A percentile compares a stretch with the other conserved stretches of the same genome.
phyloP scores from a whole-genome alignment of 2,797 vertebrate genomes.

The Tamandua tetradactyla region DNA sequence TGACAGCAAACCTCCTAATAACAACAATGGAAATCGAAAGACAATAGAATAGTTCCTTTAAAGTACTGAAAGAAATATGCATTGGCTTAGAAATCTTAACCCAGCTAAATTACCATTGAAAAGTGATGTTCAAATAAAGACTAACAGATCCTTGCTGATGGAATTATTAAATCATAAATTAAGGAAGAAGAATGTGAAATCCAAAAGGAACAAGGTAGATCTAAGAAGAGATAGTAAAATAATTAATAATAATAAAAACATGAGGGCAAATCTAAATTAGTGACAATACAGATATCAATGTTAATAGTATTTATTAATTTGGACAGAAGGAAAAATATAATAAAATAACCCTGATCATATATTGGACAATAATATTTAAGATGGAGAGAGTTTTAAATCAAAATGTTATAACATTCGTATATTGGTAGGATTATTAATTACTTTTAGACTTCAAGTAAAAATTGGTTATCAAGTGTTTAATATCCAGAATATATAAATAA shows the following conservation, averaged over 20 bases:
- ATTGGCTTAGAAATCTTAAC: background rate
- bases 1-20: background rate
- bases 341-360: constrained; percentile 13
- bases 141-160: background rate
- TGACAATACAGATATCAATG: background rate
- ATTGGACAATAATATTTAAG: background rate
- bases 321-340: background rate
- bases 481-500: no score
- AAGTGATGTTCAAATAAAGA: background rate
- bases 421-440: background rate
- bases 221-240: background rate
- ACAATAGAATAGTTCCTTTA: background rate
- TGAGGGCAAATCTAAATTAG: background rate
- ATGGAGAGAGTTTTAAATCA: background rate
- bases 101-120: background rate
- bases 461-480: background rate
- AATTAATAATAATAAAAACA: background rate
- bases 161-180: background rate
- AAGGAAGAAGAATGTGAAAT: background rate
- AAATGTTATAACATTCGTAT: background rate
- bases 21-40: background rate
- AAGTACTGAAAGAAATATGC: background rate
- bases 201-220: background rate
- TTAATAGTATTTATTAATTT: background rate
- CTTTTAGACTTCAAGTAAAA: background rate